Conservation (phyloP, 2,888 invertebrate species). For the Ophraella communa region DNA sequence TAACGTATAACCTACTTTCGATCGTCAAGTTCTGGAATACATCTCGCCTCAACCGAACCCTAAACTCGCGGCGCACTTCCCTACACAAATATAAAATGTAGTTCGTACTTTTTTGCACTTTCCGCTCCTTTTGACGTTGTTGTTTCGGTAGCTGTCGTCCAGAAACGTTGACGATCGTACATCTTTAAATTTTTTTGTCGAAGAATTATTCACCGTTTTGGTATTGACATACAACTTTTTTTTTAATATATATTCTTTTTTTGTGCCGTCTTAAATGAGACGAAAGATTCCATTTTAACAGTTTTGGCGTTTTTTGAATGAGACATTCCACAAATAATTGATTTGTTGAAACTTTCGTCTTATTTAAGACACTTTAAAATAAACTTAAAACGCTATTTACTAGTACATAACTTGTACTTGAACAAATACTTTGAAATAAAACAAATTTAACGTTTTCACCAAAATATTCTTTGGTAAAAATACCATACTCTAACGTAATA, state of each 20-base stretch:
- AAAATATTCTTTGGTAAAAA: slow-evolving; percentile 62
- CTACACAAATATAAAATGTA: slow-evolving; percentile 23
- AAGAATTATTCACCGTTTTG: slow-evolving; percentile 20
- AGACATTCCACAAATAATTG: not conserved
- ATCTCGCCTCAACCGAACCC: slow-evolving; percentile 34
- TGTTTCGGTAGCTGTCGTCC: slow-evolving; percentile 35
- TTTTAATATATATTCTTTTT: not conserved
- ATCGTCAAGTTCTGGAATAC: slow-evolving; percentile 48
- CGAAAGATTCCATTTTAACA: not conserved
- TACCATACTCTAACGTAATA: slow-evolving; percentile 67
- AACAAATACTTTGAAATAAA: slow-evolving; percentile 49
- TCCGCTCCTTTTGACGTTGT: slow-evolving; percentile 12
- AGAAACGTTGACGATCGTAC: slow-evolving; percentile 41
- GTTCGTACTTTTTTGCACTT: slow-evolving; percentile 24
- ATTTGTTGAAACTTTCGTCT: not conserved
- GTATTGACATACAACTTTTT: slow-evolving; percentile 18
- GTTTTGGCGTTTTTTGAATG: too few species aligned
- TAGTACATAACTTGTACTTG: slow-evolving; percentile 48
- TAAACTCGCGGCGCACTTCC: slow-evolving; percentile 22
- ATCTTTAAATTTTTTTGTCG: not conserved
- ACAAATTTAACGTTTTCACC: slow-evolving; percentile 47
- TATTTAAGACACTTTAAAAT: slow-evolving; percentile 29
- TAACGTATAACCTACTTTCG: slow-evolving; percentile 47
- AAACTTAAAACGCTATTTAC: slow-evolving; percentile 39
- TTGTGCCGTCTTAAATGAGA: not conserved